Base-by-base conservation (phyloP, 2,888 invertebrate genomes). In the Himalopsyche anomala region DNA sequence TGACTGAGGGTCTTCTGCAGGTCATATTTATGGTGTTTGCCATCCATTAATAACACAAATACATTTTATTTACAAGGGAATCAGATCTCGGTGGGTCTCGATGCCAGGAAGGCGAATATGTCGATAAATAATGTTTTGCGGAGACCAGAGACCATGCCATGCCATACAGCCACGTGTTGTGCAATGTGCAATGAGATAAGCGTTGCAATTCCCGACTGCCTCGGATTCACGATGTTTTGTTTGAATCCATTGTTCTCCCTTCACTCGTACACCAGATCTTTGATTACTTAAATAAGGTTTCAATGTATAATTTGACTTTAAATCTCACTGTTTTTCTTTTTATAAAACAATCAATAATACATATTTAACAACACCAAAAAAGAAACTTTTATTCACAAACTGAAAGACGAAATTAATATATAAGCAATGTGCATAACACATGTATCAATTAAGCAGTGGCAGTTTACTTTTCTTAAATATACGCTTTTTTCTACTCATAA, bases 21-120 rank as follows among this genome's bases (percentile, higher is more conserved):
- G 74, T 74, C 74, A 74, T 85, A 69, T 85, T 85, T 85, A 85
- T 69, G 40, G 69, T 12, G 15, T 55, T 56, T 42, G 42, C 28
- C 28, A 36, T 69, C 81, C 85, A 82, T 85, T 85, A 81, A 85
- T 85, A 85, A 85, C 82, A 69, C 82, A 85, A 85, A 85, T 85
- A 85, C 85, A 85, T 80, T 85, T 85, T 85, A 85, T 85, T 85
- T 80, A 40, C 85, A 42, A 28, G 69, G 74, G 85, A 82, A 85
- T 85, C 85, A 81, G 84, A 84, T 82, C 54, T 54, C 84, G 85
- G 85, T 74, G 42, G 85, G 85, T 82, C 69, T 82, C 74, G 74
- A 74, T 74, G 74, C 74, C 74, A 36, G 74, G 74, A 74, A 74
- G 82, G 81, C 82, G 80, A 69, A 85, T 85, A 62, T 82, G 28